Evolutionary conservation across 2,888 invertebrate genomes (phyloP).

Genomic region (Glaucopsyche alexis): DNA sequence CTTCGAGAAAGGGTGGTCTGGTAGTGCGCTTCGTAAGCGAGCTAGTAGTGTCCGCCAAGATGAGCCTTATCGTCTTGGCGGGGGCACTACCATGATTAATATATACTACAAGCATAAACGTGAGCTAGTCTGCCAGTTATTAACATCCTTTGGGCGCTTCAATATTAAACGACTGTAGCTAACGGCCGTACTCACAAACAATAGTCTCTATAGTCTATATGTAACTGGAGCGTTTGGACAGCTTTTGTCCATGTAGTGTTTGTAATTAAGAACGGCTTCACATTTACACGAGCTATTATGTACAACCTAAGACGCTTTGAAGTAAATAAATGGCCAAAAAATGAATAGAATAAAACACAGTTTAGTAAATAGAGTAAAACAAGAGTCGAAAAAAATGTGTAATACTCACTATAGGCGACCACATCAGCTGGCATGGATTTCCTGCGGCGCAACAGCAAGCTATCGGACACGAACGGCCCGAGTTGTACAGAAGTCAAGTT

Average conservation of each 20-base stretch:
- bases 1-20: too few species aligned
- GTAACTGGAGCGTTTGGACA: constrained; percentile 13
- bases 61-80: too few species aligned
- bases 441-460: constrained; percentile 52
- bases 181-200: background rate
- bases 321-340: background rate
- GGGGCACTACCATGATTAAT: too few species aligned
- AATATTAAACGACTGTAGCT: background rate
- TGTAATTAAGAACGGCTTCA: background rate
- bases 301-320: background rate
- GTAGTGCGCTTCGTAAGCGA: too few species aligned
- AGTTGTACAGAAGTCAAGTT: constrained; percentile 55
- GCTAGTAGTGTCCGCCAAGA: too few species aligned
- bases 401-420: constrained; percentile 48
- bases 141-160: background rate
- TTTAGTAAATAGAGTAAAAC: too few species aligned
- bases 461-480: constrained; percentile 46
- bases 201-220: background rate
- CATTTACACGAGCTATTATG: background rate
- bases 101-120: background rate
- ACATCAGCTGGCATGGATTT: constrained; percentile 63
- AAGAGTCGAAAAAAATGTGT: background rate
- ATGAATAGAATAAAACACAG: too few species aligned
- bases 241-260: background rate
- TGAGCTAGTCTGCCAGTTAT: background rate